These are phyloP conservation scores for Seira ritae DNA, from an alignment of 2,888 invertebrate species.

Conservation along the genomic window DNA sequence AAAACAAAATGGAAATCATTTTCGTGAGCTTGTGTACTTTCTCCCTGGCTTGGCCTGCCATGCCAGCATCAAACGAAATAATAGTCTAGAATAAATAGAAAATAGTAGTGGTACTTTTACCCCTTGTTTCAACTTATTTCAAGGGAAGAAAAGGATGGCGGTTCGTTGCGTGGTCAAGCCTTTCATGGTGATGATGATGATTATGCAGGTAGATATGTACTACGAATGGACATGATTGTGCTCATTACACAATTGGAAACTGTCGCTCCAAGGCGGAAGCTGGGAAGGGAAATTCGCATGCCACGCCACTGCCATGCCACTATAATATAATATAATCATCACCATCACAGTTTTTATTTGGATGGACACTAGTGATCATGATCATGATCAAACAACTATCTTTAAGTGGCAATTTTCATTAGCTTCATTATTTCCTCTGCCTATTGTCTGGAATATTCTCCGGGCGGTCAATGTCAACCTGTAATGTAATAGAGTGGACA, in stretches of 20 bases:
- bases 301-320: no score
- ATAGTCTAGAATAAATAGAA: no score
- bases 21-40: background rate
- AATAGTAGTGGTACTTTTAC: no score
- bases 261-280: background rate
- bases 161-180: no score
- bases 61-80: no score
- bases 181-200: no score
- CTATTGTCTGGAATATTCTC: no score
- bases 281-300: background rate
- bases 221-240: background rate
- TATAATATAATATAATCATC: background rate
- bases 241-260: background rate
- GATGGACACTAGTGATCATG: background rate
- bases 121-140: no score
- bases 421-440: background rate
- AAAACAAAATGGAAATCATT: slow-evolving; percentile 3
- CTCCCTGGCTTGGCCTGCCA: background rate
- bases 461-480: background rate
- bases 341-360: background rate
- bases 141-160: no score
- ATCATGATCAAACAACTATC: background rate
- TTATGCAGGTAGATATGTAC: no score
- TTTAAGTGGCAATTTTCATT: slow-evolving; percentile 19
- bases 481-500: background rate